Conservation (phyloP, 2,888 invertebrate genomes). For the Chalcis sispes region DNA sequence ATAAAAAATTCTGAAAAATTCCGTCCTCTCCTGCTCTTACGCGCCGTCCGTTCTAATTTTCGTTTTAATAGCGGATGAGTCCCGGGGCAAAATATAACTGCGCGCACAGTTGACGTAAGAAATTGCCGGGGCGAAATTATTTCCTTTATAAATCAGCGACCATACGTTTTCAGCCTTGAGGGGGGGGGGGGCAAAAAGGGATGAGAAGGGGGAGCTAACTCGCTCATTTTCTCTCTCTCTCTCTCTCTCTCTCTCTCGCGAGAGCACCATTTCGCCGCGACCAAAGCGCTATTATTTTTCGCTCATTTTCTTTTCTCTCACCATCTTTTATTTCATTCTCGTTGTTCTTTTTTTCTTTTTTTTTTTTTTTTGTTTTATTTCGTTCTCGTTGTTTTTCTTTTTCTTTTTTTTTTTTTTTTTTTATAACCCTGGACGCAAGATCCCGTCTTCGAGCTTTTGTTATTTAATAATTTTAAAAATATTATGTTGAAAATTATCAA, state of each 20-base stretch:
- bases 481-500: no score
- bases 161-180: constrained; percentile 67
- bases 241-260: constrained; percentile 44
- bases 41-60: constrained; percentile 32
- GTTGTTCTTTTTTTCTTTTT: background rate
- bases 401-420: no score
- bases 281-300: constrained; percentile 45
- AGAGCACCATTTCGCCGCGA: background rate
- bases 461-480: no score
- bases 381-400: no score
- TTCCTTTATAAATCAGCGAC: constrained; percentile 74
- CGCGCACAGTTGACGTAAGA: constrained; percentile 63
- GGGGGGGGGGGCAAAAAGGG: no score
- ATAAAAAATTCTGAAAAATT: constrained; percentile 21
- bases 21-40: no score
- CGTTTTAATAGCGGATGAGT: constrained; percentile 28
- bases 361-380: no score
- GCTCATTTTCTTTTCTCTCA: constrained; percentile 47
- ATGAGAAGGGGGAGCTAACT: no score
- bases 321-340: no score
- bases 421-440: no score
- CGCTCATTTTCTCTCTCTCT: no score
- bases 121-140: constrained; percentile 72
- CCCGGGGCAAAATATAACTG: constrained; percentile 15
- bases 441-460: no score